A percentile compares a stretch with the other conserved stretches of the same genome.
Conservation (phyloP, 1,140 invertebrate species). For the Drosophila bocki region DNA sequence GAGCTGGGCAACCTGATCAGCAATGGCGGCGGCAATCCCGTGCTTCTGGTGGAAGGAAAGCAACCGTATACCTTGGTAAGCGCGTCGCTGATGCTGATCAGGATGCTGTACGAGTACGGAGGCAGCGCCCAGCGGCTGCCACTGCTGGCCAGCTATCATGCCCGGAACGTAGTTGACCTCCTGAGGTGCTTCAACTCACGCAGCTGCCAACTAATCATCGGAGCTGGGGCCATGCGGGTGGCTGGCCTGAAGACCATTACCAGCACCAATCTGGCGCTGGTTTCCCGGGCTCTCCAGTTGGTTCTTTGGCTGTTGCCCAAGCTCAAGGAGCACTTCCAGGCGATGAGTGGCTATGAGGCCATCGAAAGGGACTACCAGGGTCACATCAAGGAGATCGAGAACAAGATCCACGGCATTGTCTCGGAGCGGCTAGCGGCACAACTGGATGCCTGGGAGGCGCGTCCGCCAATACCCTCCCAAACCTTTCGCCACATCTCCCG, state of each 20-base stretch:
- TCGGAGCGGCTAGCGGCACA: conserved; percentile 92
- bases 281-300: conserved; percentile 94
- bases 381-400: conserved; percentile 96
- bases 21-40: conserved; percentile 79
- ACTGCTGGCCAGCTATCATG: conserved; percentile 88
- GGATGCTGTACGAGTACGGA: conserved; percentile 96
- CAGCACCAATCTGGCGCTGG: conserved; percentile 96
- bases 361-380: conserved; percentile 93
- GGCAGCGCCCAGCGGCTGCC: conserved; percentile 90
- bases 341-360: conserved; percentile 87
- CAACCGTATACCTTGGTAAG: conserved; percentile 94
- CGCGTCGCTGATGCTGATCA: conserved; percentile 92
- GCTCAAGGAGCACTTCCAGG: conserved; percentile 89
- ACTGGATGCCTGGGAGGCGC: conserved; percentile 94
- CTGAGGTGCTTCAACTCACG: conserved; percentile 96
- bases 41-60: conserved; percentile 91
- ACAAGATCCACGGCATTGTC: conserved; percentile 95
- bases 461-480: conserved; percentile 97
- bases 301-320: conserved; percentile 92
- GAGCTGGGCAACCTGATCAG: conserved; percentile 67
- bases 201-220: conserved; percentile 96
- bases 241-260: conserved; percentile 98
- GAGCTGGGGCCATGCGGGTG: conserved; percentile 96
- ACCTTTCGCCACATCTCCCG: conserved; percentile 96
- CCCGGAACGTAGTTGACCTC: conserved; percentile 94